Conservation (phyloP, 2,888 invertebrate genomes). For the Graphium colonna region DNA sequence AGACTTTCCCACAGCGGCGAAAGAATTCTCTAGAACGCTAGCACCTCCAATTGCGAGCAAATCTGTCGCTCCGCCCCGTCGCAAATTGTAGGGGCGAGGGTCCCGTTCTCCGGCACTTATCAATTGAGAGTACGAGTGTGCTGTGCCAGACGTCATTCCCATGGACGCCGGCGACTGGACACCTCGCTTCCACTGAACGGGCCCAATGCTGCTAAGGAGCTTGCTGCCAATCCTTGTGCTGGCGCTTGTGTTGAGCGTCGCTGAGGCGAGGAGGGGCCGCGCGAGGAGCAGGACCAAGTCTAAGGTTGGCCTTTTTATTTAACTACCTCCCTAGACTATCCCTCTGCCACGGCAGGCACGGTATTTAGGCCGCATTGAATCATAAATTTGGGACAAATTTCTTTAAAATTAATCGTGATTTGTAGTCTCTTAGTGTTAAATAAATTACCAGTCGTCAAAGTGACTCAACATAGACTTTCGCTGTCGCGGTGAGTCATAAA, state of each 20-base stretch:
- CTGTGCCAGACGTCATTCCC: conserved; percentile 6
- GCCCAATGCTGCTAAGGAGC: conserved; percentile 49
- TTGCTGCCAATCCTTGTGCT: conserved; percentile 32
- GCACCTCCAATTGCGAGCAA: conserved; percentile 4
- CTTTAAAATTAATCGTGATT: too few relatives aligned
- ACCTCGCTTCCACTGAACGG: conserved; percentile 1
- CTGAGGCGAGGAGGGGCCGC: conserved; percentile 83
- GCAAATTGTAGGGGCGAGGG: conserved; percentile 64
- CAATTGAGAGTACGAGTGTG: conserved; percentile 70
- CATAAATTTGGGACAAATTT: too few relatives aligned
- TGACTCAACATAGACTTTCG: too few relatives aligned
- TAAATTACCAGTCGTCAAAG: too few relatives aligned
- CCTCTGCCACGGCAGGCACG: too few relatives aligned
- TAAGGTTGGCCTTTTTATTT: conserved; percentile 65
- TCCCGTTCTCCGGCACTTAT: conserved; percentile 67
- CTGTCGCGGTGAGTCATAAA: too few relatives aligned
- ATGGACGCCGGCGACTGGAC: conserved; percentile 16
- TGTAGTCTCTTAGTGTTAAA: too few relatives aligned
- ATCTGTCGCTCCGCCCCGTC: conserved; percentile 25
- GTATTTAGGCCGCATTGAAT: too few relatives aligned
- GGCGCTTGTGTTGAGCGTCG: conserved; percentile 44
- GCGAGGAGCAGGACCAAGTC: conserved; percentile 87
- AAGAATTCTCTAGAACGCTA: conserved; percentile 12
- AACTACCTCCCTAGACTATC: conserved; percentile 18
- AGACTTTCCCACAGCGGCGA: conserved; percentile 5